Evolutionary conservation across 1,140 invertebrate species (phyloP).

Genomic region (Antheraea mylitta): DNA sequence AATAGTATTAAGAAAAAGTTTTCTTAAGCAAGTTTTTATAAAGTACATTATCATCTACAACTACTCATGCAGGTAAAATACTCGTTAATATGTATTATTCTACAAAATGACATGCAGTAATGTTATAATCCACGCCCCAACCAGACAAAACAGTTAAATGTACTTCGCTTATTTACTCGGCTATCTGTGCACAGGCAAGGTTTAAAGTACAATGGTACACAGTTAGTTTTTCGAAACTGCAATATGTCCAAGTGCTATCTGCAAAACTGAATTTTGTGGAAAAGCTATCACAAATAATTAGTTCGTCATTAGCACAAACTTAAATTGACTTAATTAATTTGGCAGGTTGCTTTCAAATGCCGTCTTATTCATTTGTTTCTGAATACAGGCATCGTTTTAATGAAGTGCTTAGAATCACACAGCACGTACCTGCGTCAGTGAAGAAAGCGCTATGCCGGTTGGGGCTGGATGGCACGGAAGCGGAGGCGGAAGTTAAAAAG

Average conservation of each 20-base stretch:
- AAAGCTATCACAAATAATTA: too few relatives aligned
- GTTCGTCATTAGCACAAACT: neutral
- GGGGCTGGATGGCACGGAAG: conserved; percentile 85
- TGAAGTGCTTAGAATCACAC: neutral
- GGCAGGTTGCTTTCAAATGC: neutral
- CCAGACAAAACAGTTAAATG: neutral
- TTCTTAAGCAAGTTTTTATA: too few relatives aligned
- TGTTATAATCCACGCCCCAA: neutral
- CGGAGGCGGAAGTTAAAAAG: conserved; percentile 81
- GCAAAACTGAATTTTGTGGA: too few relatives aligned
- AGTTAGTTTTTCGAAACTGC: neutral
- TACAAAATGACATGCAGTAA: neutral
- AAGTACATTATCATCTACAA: neutral
- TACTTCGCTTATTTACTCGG: too few relatives aligned
- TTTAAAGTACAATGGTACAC: neutral
- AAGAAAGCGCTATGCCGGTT: conserved; percentile 82
- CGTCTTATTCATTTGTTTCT: neutral
- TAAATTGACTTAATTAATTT: neutral
- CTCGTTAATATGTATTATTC: neutral
- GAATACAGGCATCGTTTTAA: neutral
- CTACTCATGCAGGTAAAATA: neutral
- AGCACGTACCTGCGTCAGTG: conserved; percentile 77
- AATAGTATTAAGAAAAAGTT: too few relatives aligned
- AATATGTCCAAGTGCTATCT: neutral
- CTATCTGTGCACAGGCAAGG: too few relatives aligned